Conservation (phyloP, 2,797 vertebrate species). For the Fundulus diaphanus region DNA sequence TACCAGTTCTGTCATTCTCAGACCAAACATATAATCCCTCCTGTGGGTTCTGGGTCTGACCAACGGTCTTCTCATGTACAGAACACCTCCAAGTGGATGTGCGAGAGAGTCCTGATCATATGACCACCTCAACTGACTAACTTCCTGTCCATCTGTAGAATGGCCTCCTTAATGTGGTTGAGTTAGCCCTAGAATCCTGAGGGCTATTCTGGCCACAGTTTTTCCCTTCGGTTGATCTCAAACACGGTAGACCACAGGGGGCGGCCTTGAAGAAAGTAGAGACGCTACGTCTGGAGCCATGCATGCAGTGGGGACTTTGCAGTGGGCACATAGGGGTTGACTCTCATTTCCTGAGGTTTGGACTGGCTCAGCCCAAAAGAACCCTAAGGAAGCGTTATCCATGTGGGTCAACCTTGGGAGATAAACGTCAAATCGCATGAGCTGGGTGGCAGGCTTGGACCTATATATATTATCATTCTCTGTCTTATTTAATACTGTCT, state of each 20-base stretch:
- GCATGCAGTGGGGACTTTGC: background rate
- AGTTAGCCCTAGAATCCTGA: background rate
- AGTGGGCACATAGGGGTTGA: background rate
- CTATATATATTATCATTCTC: no score
- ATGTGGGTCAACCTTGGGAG: no score
- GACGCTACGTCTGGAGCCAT: background rate
- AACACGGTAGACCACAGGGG: background rate
- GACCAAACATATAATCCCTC: background rate
- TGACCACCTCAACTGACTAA: background rate
- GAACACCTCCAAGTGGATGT: background rate
- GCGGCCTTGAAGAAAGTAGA: background rate
- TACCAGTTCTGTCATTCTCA: background rate
- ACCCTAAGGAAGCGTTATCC: background rate
- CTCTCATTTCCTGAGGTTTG: background rate
- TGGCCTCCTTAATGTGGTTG: background rate
- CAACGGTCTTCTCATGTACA: background rate
- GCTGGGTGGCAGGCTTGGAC: background rate
- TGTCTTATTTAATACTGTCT: background rate
- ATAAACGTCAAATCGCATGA: background rate
- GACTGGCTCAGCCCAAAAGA: background rate
- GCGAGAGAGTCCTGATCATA: background rate
- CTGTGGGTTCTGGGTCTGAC: background rate
- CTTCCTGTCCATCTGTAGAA: background rate
- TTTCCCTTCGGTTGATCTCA: background rate
- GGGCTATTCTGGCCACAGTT: background rate